Percentiles rank a stretch among this genome's conserved stretches.
phyloP scores from a whole-genome alignment of 1,140 invertebrate genomes.

The Chironomus striatipennis region DNA sequence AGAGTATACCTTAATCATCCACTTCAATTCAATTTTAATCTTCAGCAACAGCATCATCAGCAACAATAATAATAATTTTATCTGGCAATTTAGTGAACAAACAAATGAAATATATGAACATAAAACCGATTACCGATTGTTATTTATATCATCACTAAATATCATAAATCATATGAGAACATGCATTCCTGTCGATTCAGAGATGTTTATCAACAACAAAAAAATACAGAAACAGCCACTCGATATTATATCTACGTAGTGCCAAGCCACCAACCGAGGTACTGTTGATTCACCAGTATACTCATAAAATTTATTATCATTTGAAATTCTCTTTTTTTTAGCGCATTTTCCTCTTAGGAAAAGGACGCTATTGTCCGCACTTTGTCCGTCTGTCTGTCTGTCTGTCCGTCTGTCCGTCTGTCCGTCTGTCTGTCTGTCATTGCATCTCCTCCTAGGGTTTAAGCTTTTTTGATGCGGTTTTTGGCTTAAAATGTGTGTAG shows the following conservation, averaged over 20 bases:
- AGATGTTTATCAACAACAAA: slow-evolving; percentile 15
- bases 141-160: not conserved
- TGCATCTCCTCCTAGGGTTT: too few species aligned
- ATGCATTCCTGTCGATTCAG: slow-evolving; percentile 15
- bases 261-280: not conserved
- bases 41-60: too few species aligned
- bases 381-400: too few species aligned
- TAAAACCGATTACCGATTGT: slow-evolving; percentile 1
- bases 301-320: not conserved
- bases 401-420: too few species aligned
- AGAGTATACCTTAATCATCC: not conserved
- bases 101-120: slow-evolving; percentile 4
- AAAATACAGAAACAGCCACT: not conserved
- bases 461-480: too few species aligned
- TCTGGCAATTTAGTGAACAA: not conserved
- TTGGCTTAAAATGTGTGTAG: too few species aligned
- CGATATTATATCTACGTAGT: not conserved
- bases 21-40: not conserved
- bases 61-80: not conserved
- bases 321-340: too few species aligned
- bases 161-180: slow-evolving; percentile 21
- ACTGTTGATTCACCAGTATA: not conserved
- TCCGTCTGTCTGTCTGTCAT: too few species aligned
- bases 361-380: too few species aligned
- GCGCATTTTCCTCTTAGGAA: too few species aligned